phyloP scores from a whole-genome alignment of 1,140 invertebrate genomes.

The Nephila pilipes region DNA sequence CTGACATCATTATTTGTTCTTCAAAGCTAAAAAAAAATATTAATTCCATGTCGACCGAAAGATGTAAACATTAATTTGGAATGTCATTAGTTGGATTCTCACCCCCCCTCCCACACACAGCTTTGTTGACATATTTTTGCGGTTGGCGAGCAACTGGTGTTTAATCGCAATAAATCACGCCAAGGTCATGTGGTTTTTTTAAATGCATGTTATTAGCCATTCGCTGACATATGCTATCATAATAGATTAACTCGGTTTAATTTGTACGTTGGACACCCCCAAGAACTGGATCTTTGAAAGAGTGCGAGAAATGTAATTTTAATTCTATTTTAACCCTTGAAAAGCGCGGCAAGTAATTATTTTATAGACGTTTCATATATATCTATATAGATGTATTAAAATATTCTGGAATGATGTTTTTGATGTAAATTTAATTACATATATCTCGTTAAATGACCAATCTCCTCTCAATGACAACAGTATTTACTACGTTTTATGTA shows the following conservation, averaged over 20 bases:
- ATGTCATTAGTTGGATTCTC: background rate
- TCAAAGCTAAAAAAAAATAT: background rate
- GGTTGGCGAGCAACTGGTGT: background rate
- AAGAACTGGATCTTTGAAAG: too few relatives aligned
- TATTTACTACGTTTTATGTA: too few relatives aligned
- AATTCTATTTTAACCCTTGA: too few relatives aligned
- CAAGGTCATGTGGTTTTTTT: background rate
- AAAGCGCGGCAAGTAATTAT: too few relatives aligned
- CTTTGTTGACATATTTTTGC: background rate
- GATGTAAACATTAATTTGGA: constrained; percentile 35
- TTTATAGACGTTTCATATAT: too few relatives aligned
- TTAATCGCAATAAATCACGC: constrained; percentile 7
- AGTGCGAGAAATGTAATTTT: too few relatives aligned
- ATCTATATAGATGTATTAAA: too few relatives aligned
- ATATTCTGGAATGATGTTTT: too few relatives aligned
- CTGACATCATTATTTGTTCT: background rate
- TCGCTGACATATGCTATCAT: background rate
- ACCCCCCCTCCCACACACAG: too few relatives aligned
- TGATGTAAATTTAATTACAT: too few relatives aligned
- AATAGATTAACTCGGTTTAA: background rate
- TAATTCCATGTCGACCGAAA: background rate
- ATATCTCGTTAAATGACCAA: too few relatives aligned
- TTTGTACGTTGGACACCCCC: background rate
- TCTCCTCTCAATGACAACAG: too few relatives aligned
- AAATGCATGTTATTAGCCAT: background rate